Base-by-base conservation (phyloP, 2,888 invertebrate species). In the Himalopsyche tibetana region DNA sequence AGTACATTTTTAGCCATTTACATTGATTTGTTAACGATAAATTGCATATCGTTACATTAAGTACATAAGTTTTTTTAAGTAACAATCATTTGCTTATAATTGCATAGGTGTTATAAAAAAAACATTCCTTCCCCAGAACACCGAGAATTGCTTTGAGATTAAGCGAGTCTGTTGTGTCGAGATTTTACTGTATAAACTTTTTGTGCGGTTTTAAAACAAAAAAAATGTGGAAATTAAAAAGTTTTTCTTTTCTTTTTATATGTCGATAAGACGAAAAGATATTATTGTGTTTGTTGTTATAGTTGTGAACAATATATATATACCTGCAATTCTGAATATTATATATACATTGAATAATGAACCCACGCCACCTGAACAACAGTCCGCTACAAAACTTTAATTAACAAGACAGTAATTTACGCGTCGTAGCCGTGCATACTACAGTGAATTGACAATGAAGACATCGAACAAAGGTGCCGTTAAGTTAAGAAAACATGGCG, bases 401-500 rank as follows among this genome's bases (percentile, higher is more conserved):
- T 74, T 74, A 74, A 74, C 74, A 36, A 36, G 38, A 12, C 74
- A 36, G 74, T 11, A 28, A 36, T 74, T 74, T 74, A 74, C 36
- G 74, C 74, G 74, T 51, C 51, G 74, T 74, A 74, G 74, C 74
- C 38, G 74, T 74, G 74, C 36, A 74, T 74, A 38, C 19, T 74
- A 38, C 15, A 74, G 74, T 74, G 74, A 74, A 36, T 74, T 19
- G 74, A 74, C 36, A 36, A 74, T 74, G 74, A 74, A 74, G 74
- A 28, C 74, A 36, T 74, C 74, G 74, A 38, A 38, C 74, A 74
- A 74, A 74, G 74, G 74, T 28, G 74, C 74, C 74, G 74, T 74
- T 74, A 69, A 69, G 69, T 11, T 69, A 74, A 74, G 74, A 74
- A 74, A 74, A 74, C 74, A 74, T 63, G 74, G 74, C 74, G 74